Conservation (phyloP, 2,888 invertebrate genomes). For the Morpho deidamia region DNA sequence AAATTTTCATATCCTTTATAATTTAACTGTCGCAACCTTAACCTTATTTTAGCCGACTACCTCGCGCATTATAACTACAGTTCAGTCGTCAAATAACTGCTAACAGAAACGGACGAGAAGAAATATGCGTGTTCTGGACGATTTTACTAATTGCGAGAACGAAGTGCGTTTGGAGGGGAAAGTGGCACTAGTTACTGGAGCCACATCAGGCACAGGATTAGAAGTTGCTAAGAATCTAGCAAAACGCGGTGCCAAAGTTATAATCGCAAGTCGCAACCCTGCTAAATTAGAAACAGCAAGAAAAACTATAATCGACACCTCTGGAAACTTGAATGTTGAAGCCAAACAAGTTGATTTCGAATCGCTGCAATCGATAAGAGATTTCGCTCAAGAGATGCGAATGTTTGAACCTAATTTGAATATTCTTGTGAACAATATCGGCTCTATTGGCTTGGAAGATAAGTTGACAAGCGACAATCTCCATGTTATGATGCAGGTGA, state of each 20-base stretch:
- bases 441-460: slow-evolving; percentile 54
- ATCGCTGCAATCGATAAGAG: slow-evolving; percentile 71
- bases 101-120: not conserved
- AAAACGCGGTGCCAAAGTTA: slow-evolving; percentile 73
- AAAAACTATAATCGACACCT: slow-evolving; percentile 34
- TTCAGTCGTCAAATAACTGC: too few species aligned
- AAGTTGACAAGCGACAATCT: slow-evolving; percentile 78
- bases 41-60: not conserved
- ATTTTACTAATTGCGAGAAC: slow-evolving; percentile 46
- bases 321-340: slow-evolving; percentile 39
- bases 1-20: too few species aligned
- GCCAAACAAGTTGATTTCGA: slow-evolving; percentile 66
- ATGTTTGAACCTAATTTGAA: slow-evolving; percentile 65
- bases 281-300: slow-evolving; percentile 39
- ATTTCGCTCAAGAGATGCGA: slow-evolving; percentile 77
- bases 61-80: not conserved
- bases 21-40: not conserved
- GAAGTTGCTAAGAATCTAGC: slow-evolving; percentile 61
- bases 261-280: slow-evolving; percentile 73
- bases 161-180: slow-evolving; percentile 44
- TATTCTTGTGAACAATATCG: slow-evolving; percentile 67
- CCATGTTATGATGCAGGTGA: slow-evolving; percentile 80
- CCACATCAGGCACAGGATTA: slow-evolving; percentile 51
- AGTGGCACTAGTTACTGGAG: slow-evolving; percentile 60
- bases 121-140: slow-evolving; percentile 23